Conservation (phyloP, 1,140 invertebrate genomes). For the Coenobita brevimanus region DNA sequence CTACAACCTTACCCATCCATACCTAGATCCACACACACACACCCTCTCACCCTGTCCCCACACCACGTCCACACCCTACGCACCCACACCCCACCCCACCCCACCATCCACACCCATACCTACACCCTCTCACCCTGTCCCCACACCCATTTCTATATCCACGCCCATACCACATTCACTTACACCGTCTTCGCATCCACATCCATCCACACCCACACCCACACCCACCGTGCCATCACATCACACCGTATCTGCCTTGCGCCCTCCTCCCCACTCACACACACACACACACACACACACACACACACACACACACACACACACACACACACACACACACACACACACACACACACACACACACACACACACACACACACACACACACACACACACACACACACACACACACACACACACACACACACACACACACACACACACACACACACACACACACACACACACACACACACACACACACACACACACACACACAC, state of each 20-base stretch:
- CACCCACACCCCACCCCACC: not conserved
- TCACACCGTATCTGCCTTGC: no score
- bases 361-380: not conserved
- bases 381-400: not conserved
- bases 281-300: constrained; percentile 39
- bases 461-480: no score
- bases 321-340: not conserved
- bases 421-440: no score
- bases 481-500: not conserved
- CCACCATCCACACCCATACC: not conserved
- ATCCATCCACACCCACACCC: not conserved
- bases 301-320: constrained; percentile 30
- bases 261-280: not conserved
- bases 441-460: no score
- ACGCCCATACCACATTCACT: not conserved
- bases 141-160: not conserved
- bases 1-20: not conserved
- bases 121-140: not conserved
- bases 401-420: not conserved
- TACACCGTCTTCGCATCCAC: not conserved
- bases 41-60: no score
- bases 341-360: no score
- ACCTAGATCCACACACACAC: not conserved
- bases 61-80: no score
- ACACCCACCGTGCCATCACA: not conserved